Conservation (phyloP, 1,140 invertebrate species). For the Camponotus floridanus region DNA sequence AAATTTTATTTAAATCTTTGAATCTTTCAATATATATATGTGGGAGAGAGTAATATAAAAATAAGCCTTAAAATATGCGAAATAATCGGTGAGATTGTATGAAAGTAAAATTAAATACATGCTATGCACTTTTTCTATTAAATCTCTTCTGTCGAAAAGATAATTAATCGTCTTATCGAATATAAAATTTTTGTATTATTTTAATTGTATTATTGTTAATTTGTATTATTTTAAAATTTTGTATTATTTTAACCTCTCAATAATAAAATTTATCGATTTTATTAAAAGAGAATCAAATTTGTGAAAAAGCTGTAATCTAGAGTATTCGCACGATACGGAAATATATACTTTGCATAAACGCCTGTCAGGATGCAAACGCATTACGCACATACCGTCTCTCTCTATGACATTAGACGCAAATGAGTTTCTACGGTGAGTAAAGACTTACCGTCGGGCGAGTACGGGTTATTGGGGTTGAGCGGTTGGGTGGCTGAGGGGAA, state of each 20-base stretch:
- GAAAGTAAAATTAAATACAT: background rate
- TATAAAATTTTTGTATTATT: background rate
- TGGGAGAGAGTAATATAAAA: background rate
- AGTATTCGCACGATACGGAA: background rate
- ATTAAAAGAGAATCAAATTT: too few relatives aligned
- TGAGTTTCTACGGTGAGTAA: constrained; percentile 68
- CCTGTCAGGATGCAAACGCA: background rate
- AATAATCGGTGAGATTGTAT: background rate
- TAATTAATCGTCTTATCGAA: background rate
- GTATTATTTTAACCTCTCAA: background rate
- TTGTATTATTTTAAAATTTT: too few relatives aligned
- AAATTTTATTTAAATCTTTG: background rate
- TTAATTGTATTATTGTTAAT: too few relatives aligned
- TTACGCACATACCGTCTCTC: constrained; percentile 34
- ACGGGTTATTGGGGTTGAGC: constrained; percentile 94
- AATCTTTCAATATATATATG: background rate
- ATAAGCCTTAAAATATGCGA: background rate
- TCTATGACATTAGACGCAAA: background rate
- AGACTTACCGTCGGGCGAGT: constrained; percentile 94
- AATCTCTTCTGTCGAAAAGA: background rate
- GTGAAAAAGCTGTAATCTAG: background rate
- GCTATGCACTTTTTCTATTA: background rate
- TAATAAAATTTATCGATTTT: background rate
- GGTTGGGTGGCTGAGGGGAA: constrained; percentile 92
- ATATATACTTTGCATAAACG: background rate